phyloP scores from a whole-genome alignment of 2,888 invertebrate species.

The Campaea margaritaria region DNA sequence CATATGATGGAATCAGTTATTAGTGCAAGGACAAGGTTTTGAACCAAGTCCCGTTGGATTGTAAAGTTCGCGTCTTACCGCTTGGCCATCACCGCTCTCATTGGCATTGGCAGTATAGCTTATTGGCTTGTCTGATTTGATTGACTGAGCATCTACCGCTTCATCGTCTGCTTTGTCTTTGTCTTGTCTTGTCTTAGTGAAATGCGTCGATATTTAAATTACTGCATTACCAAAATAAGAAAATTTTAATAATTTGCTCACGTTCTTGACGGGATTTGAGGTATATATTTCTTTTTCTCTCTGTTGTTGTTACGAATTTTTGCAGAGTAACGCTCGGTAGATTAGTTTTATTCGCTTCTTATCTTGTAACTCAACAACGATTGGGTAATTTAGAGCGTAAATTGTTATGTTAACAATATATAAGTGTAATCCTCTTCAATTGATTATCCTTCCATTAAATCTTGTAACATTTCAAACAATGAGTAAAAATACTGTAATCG shows the following conservation, averaged over 20 bases:
- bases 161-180: neutral
- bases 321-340: neutral
- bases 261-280: neutral
- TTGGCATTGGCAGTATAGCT: no score
- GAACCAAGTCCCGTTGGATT: no score
- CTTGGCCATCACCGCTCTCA: no score
- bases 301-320: slow-evolving; percentile 7
- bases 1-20: no score
- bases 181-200: neutral
- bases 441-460: slow-evolving; percentile 49
- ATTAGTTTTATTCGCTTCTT: slow-evolving; percentile 10
- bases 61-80: no score
- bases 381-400: slow-evolving; percentile 18
- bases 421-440: slow-evolving; percentile 36
- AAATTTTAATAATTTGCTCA: neutral
- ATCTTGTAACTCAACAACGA: neutral
- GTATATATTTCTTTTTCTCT: neutral
- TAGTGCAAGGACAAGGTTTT: no score
- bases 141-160: no score
- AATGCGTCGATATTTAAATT: no score
- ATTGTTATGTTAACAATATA: slow-evolving; percentile 36
- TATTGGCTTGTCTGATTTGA: no score
- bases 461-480: slow-evolving; percentile 57
- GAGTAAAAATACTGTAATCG: slow-evolving; percentile 52
- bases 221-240: no score